Base-by-base conservation (phyloP, 2,113 vertebrate genomes). In the Paralichthys olivaceus region DNA sequence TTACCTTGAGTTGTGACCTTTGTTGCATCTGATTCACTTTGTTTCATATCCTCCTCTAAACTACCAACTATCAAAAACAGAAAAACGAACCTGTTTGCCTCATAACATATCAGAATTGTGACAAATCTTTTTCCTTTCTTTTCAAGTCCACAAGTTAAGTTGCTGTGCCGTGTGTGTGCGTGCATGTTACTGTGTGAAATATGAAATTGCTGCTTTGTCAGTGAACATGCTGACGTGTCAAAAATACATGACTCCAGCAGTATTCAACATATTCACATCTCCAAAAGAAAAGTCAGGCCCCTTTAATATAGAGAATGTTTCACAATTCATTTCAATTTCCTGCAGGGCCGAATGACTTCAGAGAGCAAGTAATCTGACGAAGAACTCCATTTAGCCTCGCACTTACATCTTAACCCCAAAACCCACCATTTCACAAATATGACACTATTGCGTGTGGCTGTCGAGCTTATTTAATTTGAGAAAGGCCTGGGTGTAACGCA, bases 301-400 rank as follows among this genome's bases (percentile, higher is more conserved):
- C 86, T 91, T 89, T 69, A 49, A 81, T 80, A 81, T 1, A 71
- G 65, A 75, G 84, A 88, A 86, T 47, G 69, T 81, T 88, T 77
- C 59, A 83, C 90, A 87, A 90, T 87, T 91, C 82, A 89, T 91
- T 90, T 88, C 76, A 87, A 86, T 88, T 89, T 90, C 81, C 89
- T 86, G 84, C 80, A 84, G 87, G 87, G 88, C 87, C 77, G 49
- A 66, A 67, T 83, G 80, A 93, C 90, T 90, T 90, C 83, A 91
- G 83, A 89, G 85, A 87, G 77, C 72, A 23, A 80, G 72, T 89
- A 85, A 86, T 91, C 85, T 90, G 82, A 89, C 76, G 71, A 80
- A 89, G 69, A 90, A 88, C 89, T 86, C 86, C 84, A 87, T 86
- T 89, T 86, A 87, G 84, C 87, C 78, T 76, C 37, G 23, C 86